Percentiles rank a stretch among this genome's conserved stretches.
These are phyloP conservation scores for Percopsis omiscomaycus DNA, from an alignment of 2,797 vertebrate species.

Conservation along the genomic window DNA sequence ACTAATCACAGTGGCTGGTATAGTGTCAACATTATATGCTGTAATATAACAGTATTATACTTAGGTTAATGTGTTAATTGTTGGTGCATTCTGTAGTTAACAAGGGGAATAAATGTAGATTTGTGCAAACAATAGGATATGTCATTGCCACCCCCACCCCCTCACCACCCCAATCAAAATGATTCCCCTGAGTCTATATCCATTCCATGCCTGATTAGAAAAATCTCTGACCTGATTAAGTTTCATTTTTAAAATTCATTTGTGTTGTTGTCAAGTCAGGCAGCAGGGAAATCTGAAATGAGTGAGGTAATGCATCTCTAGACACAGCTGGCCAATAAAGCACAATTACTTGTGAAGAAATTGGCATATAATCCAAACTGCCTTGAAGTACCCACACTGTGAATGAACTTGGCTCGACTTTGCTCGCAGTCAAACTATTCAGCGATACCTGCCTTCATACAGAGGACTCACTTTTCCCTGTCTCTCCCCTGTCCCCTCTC, in stretches of 20 bases:
- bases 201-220: conserved; percentile 4
- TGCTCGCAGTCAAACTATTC: conserved; percentile 63
- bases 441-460: conserved; percentile 61
- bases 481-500: background rate
- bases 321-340: conserved; percentile 38
- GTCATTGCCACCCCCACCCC: background rate
- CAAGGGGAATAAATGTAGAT: conserved; percentile 29
- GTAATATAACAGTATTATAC: background rate
- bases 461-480: conserved; percentile 51
- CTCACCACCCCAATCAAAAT: conserved; percentile 17
- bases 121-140: conserved; percentile 7
- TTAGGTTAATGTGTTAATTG: conserved; percentile 40
- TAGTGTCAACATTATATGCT: conserved; percentile 16
- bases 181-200: conserved; percentile 18
- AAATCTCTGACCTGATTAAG: conserved; percentile 19
- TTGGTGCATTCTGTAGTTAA: conserved; percentile 29
- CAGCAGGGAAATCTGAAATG: conserved; percentile 26
- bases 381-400: conserved; percentile 34
- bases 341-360: conserved; percentile 41
- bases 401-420: conserved; percentile 67
- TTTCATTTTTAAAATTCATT: conserved; percentile 15
- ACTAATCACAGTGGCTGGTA: conserved; percentile 26
- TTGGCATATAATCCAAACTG: conserved; percentile 48
- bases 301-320: conserved; percentile 6
- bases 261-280: conserved; percentile 26